phyloP scores from a whole-genome alignment of 2,113 vertebrate species.

The Tinamus guttatus region DNA sequence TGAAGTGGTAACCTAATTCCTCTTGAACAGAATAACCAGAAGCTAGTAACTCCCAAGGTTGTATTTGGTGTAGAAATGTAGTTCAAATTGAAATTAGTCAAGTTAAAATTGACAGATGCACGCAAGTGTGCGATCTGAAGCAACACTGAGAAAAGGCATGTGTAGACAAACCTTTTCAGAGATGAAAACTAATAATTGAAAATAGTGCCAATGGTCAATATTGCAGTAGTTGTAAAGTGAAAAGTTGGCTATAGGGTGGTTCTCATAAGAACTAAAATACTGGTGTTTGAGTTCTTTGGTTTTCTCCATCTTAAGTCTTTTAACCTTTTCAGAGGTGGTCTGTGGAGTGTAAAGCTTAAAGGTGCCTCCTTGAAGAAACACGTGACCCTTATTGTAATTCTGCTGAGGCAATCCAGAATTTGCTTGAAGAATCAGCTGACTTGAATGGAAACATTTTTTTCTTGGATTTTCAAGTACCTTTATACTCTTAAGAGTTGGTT shows the following conservation, averaged over 20 bases:
- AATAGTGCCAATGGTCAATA: neutral
- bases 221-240: neutral
- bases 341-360: neutral
- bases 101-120: neutral
- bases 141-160: neutral
- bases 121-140: no score
- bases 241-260: neutral
- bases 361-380: neutral
- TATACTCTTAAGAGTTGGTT: neutral
- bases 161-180: neutral
- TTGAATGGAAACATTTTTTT: neutral
- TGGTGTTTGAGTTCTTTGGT: accelerated
- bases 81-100: neutral
- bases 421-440: neutral
- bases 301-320: neutral
- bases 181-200: neutral
- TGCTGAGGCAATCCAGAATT: neutral
- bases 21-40: neutral
- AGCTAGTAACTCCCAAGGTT: neutral
- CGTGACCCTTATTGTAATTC: neutral
- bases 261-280: neutral
- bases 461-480: neutral
- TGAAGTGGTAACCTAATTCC: neutral
- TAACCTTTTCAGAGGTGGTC: neutral
- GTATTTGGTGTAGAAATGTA: neutral